Conservation (phyloP, 2,113 vertebrate genomes). For the Cyanoramphus novaezelandiae region DNA sequence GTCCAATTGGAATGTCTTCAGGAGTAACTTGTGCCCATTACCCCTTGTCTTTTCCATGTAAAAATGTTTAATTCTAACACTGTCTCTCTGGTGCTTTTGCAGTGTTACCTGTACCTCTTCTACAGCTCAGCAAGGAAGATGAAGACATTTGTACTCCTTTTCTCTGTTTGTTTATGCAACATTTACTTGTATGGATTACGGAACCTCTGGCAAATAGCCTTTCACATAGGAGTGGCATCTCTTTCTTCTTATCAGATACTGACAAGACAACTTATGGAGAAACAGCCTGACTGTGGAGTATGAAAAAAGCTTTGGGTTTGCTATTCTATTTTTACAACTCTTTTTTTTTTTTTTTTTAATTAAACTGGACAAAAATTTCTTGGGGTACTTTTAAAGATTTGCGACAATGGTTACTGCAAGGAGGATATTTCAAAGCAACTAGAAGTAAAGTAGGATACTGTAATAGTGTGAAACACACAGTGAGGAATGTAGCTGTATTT, state of each 20-base stretch:
- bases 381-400: neutral
- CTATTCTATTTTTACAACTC: neutral
- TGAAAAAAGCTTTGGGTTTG: conserved; percentile 59
- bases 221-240: conserved; percentile 87
- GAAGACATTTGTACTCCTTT: conserved; percentile 80
- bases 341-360: neutral
- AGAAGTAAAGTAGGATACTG: neutral
- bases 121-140: conserved; percentile 81
- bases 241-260: conserved; percentile 86
- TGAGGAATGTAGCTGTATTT: neutral
- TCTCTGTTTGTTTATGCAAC: conserved; percentile 85
- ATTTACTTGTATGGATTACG: conserved; percentile 83
- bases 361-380: neutral
- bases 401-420: neutral
- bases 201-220: conserved; percentile 90
- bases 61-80: neutral
- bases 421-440: neutral
- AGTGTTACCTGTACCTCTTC: conserved; percentile 96
- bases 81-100: conserved; percentile 3
- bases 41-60: neutral
- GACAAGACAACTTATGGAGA: conserved; percentile 83
- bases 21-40: neutral
- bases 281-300: conserved; percentile 81
- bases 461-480: neutral
- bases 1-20: neutral